phyloP scores from a whole-genome alignment of 2,888 invertebrate species.

The Lithophane ornitopus region DNA sequence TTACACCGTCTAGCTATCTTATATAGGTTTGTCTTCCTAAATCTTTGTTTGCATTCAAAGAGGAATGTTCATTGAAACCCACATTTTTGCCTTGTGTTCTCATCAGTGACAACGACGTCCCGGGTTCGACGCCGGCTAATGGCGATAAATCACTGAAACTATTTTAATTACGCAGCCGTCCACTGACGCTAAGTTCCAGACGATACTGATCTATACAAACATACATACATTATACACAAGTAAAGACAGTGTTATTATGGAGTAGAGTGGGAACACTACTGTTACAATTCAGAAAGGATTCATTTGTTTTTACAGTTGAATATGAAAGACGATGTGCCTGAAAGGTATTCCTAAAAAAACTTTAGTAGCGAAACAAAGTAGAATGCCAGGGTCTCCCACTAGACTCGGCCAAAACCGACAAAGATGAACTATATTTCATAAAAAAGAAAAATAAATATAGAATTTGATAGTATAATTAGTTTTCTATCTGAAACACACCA shows the following conservation, averaged over 20 bases:
- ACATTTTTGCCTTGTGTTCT: constrained; percentile 35
- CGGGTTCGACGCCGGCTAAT: constrained; percentile 38
- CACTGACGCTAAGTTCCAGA: constrained; percentile 35
- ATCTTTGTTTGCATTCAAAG: neutral
- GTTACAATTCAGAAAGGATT: neutral
- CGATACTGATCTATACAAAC: constrained; percentile 13
- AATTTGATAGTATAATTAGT: no score
- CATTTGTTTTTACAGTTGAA: neutral
- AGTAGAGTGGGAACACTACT: no score
- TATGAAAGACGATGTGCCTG: neutral
- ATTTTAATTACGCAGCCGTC: constrained; percentile 69
- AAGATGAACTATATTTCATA: no score
- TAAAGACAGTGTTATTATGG: neutral
- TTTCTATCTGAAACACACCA: no score
- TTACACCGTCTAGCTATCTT: neutral
- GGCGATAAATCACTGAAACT: constrained; percentile 67
- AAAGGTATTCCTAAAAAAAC: neutral
- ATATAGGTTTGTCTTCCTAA: neutral
- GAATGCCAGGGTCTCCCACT: no score
- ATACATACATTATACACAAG: neutral
- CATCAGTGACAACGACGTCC: constrained; percentile 28
- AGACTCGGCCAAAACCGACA: no score
- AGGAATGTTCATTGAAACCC: constrained; percentile 32
- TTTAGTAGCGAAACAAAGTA: neutral
- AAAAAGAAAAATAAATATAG: no score